Conservation (phyloP, 2,113 vertebrate genomes). For the Ophthalmolycus amberensis region DNA sequence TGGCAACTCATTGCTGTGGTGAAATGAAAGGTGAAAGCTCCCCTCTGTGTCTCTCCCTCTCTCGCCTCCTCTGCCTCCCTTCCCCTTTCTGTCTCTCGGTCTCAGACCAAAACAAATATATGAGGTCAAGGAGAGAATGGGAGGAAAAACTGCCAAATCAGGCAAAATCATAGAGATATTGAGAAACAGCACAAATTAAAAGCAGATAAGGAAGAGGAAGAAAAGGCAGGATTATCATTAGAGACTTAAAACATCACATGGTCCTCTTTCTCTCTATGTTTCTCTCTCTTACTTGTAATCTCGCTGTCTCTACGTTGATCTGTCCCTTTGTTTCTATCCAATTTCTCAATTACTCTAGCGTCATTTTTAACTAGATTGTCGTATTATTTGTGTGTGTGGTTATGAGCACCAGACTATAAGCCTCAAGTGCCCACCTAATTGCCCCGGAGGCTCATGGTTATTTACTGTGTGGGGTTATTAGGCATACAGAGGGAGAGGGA, state of each 20-base stretch:
- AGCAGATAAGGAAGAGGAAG: background rate
- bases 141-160: background rate
- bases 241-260: constrained; percentile 5
- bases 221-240: background rate
- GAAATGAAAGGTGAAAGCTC: constrained; percentile 75
- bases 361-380: constrained; percentile 27
- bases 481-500: constrained; percentile 50
- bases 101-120: constrained; percentile 59
- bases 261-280: background rate
- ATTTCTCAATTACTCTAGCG: constrained; percentile 23
- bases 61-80: constrained; percentile 6
- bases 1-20: constrained; percentile 69
- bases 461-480: constrained; percentile 72
- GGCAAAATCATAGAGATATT: background rate
- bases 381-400: constrained; percentile 13
- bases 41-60: constrained; percentile 44
- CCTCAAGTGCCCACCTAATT: constrained; percentile 72
- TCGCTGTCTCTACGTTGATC: constrained; percentile 17
- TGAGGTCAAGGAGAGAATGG: constrained; percentile 43
- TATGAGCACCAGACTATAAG: constrained; percentile 51
- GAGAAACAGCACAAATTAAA: constrained; percentile 27
- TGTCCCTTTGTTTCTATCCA: constrained; percentile 21
- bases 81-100: constrained; percentile 30
- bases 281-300: constrained; percentile 8
- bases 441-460: constrained; percentile 73